Evolutionary conservation across 2,888 invertebrate genomes (phyloP).

Genomic region (Leptinotarsa rubiginosa): DNA sequence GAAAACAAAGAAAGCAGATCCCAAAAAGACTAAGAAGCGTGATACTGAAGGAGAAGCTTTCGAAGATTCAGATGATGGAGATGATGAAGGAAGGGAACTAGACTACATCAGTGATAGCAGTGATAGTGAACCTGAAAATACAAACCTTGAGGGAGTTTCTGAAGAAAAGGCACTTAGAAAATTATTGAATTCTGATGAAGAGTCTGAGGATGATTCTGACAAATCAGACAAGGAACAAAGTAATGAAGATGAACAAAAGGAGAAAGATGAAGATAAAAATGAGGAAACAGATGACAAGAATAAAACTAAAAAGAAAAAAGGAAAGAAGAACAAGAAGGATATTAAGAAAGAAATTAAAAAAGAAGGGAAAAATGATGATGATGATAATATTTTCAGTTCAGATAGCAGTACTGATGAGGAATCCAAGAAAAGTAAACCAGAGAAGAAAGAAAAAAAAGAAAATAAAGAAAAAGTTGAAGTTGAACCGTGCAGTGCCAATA

Average conservation of each 20-base stretch:
- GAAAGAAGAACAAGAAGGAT: conserved; percentile 66
- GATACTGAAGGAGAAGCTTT: conserved; percentile 90
- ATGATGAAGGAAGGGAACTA: conserved; percentile 93
- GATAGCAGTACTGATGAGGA: conserved; percentile 79
- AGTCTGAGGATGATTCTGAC: conserved; percentile 86
- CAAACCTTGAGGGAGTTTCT: conserved; percentile 83
- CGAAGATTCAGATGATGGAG: conserved; percentile 97
- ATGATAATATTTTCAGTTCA: conserved; percentile 76
- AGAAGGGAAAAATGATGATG: conserved; percentile 68
- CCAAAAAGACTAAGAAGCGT: conserved; percentile 77
- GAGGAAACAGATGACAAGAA: conserved; percentile 71
- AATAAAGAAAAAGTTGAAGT: conserved; percentile 63
- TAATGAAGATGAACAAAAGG: conserved; percentile 77
- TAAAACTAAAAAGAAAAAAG: conserved; percentile 71
- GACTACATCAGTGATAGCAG: conserved; percentile 91
- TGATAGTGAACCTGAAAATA: conserved; percentile 83
- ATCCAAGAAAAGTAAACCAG: conserved; percentile 71
- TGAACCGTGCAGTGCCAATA: conserved; percentile 68
- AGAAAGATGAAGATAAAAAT: conserved; percentile 77
- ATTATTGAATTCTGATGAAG: conserved; percentile 88
- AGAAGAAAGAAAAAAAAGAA: conserved; percentile 67
- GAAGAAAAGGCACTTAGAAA: conserved; percentile 77
- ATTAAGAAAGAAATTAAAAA: conserved; percentile 70
- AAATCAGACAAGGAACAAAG: conserved; percentile 78
- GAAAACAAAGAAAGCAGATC: conserved; percentile 71